Base-by-base conservation (phyloP, 2,113 vertebrate species). In the Anolis sagrei region DNA sequence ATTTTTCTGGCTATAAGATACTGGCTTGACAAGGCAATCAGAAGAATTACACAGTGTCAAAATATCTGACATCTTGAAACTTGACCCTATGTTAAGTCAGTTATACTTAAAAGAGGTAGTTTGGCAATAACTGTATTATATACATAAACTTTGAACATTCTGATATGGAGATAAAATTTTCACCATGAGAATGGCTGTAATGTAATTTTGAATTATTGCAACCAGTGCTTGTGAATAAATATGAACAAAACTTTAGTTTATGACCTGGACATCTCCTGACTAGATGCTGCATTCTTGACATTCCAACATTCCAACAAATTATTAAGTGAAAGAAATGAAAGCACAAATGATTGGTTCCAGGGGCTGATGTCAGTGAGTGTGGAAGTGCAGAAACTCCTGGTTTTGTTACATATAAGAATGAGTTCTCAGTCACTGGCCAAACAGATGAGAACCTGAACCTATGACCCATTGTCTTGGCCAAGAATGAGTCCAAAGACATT, bases 401-500 rank as follows among this genome's bases (percentile, higher is more conserved):
- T 70, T 70, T 58, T 32, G 23, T 44, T 44, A 36, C n/a, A 79
- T 39, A 14, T 44, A 14, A 25, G 39, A 83, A 74, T 34, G 76
- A 64, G 54, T 23, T 18, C 39, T 79, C 32, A n/a, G 4, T n/a
- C 61, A 49, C 21, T 64, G 34, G 10, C 34, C 19, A 58, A 48
- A 23, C 49, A 61, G 34, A 23, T 8, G 61, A 80, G 75, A 76
- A 10, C 48, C 14, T 7, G 2, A n/a, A 51, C 27, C 44, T 51
- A 9, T 18, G 29, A 23, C 51, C 7, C 16, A 88, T 99, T 99
- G 92, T 99, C 99, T 94, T 99, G 99, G 91, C 99, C 99, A 82
- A 99, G 95, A 90, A 99, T 99, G 87, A 99, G 96, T 92, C 99
- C 99, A 97, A 99, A 99, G 21, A 99, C 99, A 89, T 99, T 99